Evolutionary conservation across 2,113 vertebrate genomes (phyloP).

Genomic region (Aphyosemion australe): DNA sequence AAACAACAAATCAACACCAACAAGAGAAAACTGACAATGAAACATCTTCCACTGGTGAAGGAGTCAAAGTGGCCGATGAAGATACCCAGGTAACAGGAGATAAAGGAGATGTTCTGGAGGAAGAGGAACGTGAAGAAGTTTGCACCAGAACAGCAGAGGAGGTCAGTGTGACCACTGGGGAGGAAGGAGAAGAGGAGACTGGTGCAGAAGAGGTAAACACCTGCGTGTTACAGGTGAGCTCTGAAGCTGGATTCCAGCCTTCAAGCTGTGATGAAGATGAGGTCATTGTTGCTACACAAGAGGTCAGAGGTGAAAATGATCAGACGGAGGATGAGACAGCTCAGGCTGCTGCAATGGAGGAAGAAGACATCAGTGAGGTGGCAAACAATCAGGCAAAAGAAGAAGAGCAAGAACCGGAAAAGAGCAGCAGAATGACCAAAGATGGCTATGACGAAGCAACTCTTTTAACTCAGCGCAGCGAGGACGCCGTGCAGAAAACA

Average conservation of each 20-base stretch:
- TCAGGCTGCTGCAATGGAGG: neutral
- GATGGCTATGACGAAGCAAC: neutral
- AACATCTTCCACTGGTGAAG: neutral
- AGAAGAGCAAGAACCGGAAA: neutral
- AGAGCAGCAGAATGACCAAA: neutral
- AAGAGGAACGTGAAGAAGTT: neutral
- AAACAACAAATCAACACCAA: conserved; percentile 4
- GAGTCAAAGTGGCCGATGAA: neutral
- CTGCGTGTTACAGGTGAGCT: neutral
- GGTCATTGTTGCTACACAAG: neutral
- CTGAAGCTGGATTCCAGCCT: neutral
- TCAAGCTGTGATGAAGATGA: neutral
- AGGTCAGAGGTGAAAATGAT: conserved; percentile 15
- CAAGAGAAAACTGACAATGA: neutral
- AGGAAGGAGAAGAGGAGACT: neutral
- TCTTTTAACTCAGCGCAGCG: neutral
- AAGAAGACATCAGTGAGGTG: neutral
- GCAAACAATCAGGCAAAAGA: neutral
- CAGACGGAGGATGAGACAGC: neutral
- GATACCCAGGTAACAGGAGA: conserved; percentile 9
- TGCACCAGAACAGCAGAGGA: conserved; percentile 1
- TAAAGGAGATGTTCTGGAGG: neutral
- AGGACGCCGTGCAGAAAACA: neutral
- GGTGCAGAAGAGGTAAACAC: conserved; percentile 20
- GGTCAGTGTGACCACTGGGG: neutral